These are phyloP conservation scores for Falco columbarius DNA, from an alignment of 2,797 vertebrate species.

Conservation along the genomic window DNA sequence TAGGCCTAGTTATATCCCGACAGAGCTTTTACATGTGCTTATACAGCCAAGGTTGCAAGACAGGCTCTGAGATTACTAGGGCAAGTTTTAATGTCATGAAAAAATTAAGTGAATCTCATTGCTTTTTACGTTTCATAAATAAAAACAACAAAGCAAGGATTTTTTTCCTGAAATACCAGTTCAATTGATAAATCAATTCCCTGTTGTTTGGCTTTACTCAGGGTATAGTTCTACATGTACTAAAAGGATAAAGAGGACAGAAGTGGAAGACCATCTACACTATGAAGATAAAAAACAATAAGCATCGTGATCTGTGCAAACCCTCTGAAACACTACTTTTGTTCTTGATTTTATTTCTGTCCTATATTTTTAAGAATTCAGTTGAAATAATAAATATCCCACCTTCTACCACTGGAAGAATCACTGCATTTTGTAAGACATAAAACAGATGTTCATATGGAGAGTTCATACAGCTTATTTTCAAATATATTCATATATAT, in stretches of 20 bases:
- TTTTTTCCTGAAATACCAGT: not conserved
- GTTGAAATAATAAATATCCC: not conserved
- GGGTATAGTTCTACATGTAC: not conserved
- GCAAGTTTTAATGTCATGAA: not conserved
- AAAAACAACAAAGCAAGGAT: not conserved
- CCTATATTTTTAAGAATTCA: not conserved
- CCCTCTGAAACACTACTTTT: not conserved
- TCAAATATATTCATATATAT: not conserved
- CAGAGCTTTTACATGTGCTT: not conserved
- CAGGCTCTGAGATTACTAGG: not conserved
- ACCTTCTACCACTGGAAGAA: not conserved
- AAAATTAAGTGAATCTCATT: not conserved
- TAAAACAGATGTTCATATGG: not conserved
- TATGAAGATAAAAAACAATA: not conserved
- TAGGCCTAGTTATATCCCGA: not conserved
- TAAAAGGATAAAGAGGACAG: not conserved
- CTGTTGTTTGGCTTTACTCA: not conserved
- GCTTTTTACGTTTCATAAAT: not conserved
- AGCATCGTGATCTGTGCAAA: not conserved
- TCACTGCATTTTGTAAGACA: not conserved
- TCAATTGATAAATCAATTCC: not conserved
- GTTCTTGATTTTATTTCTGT: not conserved
- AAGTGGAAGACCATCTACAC: not conserved
- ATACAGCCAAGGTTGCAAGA: not conserved
- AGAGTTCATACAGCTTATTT: not conserved